phyloP scores from a whole-genome alignment of 2,797 vertebrate species.

The Tadarida brasiliensis region DNA sequence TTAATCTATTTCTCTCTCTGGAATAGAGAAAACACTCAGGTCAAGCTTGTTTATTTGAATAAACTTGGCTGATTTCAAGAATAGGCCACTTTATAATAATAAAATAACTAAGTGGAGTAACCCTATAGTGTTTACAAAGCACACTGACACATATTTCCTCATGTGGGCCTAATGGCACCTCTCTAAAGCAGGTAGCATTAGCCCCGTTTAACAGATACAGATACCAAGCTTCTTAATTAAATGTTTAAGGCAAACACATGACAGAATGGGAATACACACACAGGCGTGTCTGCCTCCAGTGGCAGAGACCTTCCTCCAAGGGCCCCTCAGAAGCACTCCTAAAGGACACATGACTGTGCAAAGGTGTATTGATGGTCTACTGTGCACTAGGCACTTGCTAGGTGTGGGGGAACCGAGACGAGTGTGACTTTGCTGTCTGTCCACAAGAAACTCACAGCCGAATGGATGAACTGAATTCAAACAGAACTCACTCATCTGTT shows the following conservation, averaged over 20 bases:
- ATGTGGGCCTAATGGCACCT: not conserved
- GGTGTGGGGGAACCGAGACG: not conserved
- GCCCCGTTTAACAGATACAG: not conserved
- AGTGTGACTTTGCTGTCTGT: not conserved
- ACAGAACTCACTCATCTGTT: not conserved
- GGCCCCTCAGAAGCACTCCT: not conserved
- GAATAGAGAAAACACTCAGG: not conserved
- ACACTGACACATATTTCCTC: not conserved
- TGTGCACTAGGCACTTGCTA: not conserved
- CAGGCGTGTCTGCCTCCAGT: not conserved
- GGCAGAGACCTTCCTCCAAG: not conserved
- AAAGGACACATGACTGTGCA: not conserved
- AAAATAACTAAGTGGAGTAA: not conserved
- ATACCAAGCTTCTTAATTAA: not conserved
- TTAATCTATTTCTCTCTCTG: not conserved
- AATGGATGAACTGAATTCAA: not conserved
- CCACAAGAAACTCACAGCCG: not conserved
- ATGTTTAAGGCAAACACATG: not conserved
- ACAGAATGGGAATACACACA: not conserved
- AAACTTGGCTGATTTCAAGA: slow-evolving; percentile 34
- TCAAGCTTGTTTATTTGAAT: not conserved
- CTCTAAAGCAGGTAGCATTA: not conserved
- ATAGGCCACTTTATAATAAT: not conserved
- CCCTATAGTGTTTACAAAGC: not conserved
- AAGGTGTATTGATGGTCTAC: not conserved